Evolutionary conservation across 2,797 vertebrate genomes (phyloP).

Genomic region (Sternarchorhynchus goeldii): DNA sequence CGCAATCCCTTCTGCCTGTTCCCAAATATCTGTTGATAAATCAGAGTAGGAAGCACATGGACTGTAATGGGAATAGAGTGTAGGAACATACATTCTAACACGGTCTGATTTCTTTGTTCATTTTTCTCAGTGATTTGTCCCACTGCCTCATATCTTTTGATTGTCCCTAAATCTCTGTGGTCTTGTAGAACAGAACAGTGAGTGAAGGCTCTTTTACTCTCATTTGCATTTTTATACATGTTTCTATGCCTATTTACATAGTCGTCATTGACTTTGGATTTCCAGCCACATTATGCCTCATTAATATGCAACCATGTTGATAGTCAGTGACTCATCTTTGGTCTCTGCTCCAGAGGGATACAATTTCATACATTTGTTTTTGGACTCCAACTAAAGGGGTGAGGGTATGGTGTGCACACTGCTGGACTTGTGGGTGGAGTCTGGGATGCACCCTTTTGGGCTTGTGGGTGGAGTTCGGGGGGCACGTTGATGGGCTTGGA

Average conservation of each 20-base stretch:
- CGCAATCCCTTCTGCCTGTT: slow-evolving; percentile 14
- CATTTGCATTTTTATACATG: too few relatives aligned
- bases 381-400: too few relatives aligned
- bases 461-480: too few relatives aligned
- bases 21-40: slow-evolving; percentile 40
- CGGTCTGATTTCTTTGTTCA: background rate
- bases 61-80: slow-evolving; percentile 29
- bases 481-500: too few relatives aligned
- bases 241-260: background rate
- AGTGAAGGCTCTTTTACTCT: background rate
- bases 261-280: background rate
- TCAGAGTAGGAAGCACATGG: slow-evolving; percentile 15
- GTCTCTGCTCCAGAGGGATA: background rate
- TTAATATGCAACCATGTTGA: background rate
- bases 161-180: too few relatives aligned
- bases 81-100: slow-evolving; percentile 1
- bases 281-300: background rate
- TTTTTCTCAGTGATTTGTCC: background rate
- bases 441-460: too few relatives aligned
- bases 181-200: background rate
- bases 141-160: background rate
- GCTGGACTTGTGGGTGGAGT: background rate
- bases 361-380: too few relatives aligned
- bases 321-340: background rate
- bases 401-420: background rate